Evolutionary conservation across 2,888 invertebrate species (phyloP), one percentile per base, ranked within the genome.

Genomic region (Liopterus haemorrhoidalis): DNA sequence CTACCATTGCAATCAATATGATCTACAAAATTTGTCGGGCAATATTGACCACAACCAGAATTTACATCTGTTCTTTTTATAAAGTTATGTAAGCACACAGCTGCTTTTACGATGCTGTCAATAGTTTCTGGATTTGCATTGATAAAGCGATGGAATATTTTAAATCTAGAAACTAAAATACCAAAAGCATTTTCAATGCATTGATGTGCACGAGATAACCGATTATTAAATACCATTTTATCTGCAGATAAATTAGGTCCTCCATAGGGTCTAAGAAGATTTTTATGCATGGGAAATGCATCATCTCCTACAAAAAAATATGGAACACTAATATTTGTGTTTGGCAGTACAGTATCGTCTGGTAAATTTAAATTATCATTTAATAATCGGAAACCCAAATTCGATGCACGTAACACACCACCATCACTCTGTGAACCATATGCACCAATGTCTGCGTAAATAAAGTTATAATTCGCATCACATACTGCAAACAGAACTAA

Each of bases 351-450:
- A 42, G 45, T 49, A 41, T 54, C 50, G 38, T 38, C 46, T 30
- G 58, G 60, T 40, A 59, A 47, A 42, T 50, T 44, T 6, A 54
- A 36, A 27, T 32, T 41, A 18, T 46, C 49, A 31, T 51, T 53
- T 42, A 35, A 11, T 20, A 57, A 20, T 32, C 28, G 27, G 25
- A 36, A 27, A 18, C 49, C 54, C 28, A 58, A 43, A 20, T 27
- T 25, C 19, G 43, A 53, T 12, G 22, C 28, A 39, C 42, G 30
- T 39, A 57, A 56, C 20, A 59, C 46, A n/a, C 56, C 58, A 8
- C 59, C 58, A 50, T 63, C 62, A 54, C 58, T 59, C 47, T 57
- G 54, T 38, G 53, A 54, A 5, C 60, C 60, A 49, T 54, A 56
- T 33, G 51, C 51, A 18, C 64, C 61, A 41, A 60, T 56, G 49